Percentiles rank a stretch among this genome's conserved stretches.
phyloP scores from a whole-genome alignment of 2,797 vertebrate genomes.

The Squalus acanthias region DNA sequence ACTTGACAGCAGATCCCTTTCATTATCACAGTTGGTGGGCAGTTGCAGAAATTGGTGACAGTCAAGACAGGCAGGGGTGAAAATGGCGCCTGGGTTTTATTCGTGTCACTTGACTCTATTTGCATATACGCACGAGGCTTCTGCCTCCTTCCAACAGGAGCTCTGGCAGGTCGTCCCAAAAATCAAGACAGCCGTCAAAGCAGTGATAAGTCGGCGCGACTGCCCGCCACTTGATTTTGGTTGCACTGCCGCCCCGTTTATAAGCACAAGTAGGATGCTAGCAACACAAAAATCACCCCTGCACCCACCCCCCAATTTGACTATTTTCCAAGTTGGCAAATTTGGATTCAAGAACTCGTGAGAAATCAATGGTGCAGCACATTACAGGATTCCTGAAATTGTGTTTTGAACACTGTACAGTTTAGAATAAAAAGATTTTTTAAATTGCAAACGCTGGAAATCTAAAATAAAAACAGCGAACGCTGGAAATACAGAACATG shows the following conservation, averaged over 20 bases:
- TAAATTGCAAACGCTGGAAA: not conserved
- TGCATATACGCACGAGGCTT: not conserved
- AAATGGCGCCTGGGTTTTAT: not conserved
- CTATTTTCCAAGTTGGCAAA: not conserved
- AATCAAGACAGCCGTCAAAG: not conserved
- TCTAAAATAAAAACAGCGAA: not conserved
- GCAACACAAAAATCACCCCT: too few relatives aligned
- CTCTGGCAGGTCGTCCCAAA: not conserved
- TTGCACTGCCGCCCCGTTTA: too few relatives aligned
- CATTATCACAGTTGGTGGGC: not conserved
- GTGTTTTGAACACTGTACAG: not conserved
- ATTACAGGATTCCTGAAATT: not conserved
- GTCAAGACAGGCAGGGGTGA: not conserved
- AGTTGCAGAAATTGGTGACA: not conserved
- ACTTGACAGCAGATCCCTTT: not conserved
- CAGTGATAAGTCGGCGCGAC: not conserved
- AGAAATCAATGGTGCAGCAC: not conserved
- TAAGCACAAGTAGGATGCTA: too few relatives aligned
- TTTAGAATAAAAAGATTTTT: not conserved
- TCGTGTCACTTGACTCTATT: not conserved
- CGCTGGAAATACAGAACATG: not conserved
- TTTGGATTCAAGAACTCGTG: not conserved
- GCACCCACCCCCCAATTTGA: not conserved
- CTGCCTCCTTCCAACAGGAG: not conserved
- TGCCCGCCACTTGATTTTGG: too few relatives aligned